Evolutionary conservation across 1,140 invertebrate genomes (phyloP), one percentile per base, ranked within the genome.

Genomic region (Drosophila fuyamai): DNA sequence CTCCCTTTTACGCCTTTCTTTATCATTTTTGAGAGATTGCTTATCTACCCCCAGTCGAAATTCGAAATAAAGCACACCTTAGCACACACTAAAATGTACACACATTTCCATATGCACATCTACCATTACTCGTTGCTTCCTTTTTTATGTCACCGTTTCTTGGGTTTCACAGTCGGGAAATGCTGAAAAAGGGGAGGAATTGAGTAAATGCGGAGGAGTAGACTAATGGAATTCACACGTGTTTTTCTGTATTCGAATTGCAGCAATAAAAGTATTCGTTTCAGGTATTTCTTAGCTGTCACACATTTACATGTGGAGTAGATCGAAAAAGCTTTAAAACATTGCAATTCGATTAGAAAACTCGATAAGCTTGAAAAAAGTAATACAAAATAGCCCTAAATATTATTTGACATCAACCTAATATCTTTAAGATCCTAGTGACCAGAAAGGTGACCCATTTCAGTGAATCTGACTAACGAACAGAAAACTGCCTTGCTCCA

Each of bases 151-250:
- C 65, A 50, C 38, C 36, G 12, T 71, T 68, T 40, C 51, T 48
- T 71, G 10, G 35, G 63, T 70, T 70, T 48, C 43, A 47, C 36
- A 71, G 23, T n/a, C 35, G 50, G 43, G 48, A 70, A 70, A 40
- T 50, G 36, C 16, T 4, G 5, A n/a, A n/a, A 14, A 27, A n/a
- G 63, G 23, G 12, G 62, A 10, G 50, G 13, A n/a, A 13, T 12
- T 27, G 67, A 8, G 1, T 10, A 14, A 23, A 16, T 16, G 44
- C 10, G 10, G 13, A 8, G n/a, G 6, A 29, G 29, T 14, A 35
- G 65, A 27, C 43, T 70, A 71, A 71, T 71, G 43, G 65, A 71
- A 71, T 57, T 71, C 65, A 71, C 50, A 71, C 67, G 65, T 57
- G 67, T 40, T 71, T 48, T 57, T 27, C 43, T 71, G 48, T 71